phyloP scores from a whole-genome alignment of 92 coral and sea anemone species.

The Diadumene lineata region DNA sequence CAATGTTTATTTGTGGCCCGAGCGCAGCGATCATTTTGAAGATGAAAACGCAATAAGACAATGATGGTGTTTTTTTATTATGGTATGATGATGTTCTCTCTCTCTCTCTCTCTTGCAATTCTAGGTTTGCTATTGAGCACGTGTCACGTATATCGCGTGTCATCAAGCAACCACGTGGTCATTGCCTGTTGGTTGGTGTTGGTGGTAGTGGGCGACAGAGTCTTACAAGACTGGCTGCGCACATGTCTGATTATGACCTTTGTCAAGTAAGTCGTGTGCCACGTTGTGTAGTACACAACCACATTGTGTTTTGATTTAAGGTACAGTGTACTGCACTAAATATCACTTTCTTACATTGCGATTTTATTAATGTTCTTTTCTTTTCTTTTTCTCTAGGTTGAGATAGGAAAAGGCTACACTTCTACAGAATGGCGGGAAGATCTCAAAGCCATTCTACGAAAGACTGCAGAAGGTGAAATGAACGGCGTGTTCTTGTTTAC shows the following conservation, averaged over 20 bases:
- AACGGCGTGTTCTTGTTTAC: constrained; percentile 95
- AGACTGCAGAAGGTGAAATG: constrained; percentile 96
- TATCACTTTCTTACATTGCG: not conserved
- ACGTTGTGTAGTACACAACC: not conserved
- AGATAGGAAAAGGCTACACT: constrained; percentile 98
- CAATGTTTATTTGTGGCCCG: too few species aligned
- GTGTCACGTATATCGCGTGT: constrained; percentile 99
- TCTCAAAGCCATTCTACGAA: constrained; percentile 91
- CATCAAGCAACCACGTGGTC: constrained; percentile 99
- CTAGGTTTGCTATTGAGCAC: constrained; percentile 98
- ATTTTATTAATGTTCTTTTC: not conserved
- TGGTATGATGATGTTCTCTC: not conserved
- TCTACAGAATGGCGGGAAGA: constrained; percentile 99
- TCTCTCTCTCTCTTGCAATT: not conserved
- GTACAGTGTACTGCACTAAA: not conserved
- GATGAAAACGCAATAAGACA: too few species aligned
- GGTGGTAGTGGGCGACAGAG: constrained; percentile 99
- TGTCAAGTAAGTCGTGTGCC: constrained; percentile 69
- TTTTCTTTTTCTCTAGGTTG: constrained; percentile 60
- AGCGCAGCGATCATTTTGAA: too few species aligned
- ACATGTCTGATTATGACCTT: constrained; percentile 96
- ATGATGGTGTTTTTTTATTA: not conserved
- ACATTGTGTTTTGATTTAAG: too few species aligned
- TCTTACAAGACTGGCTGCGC: constrained; percentile 93
- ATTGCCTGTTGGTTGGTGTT: constrained; percentile 94